These are phyloP conservation scores for Torymus auratus DNA, from an alignment of 2,888 invertebrate genomes.

Conservation along the genomic window DNA sequence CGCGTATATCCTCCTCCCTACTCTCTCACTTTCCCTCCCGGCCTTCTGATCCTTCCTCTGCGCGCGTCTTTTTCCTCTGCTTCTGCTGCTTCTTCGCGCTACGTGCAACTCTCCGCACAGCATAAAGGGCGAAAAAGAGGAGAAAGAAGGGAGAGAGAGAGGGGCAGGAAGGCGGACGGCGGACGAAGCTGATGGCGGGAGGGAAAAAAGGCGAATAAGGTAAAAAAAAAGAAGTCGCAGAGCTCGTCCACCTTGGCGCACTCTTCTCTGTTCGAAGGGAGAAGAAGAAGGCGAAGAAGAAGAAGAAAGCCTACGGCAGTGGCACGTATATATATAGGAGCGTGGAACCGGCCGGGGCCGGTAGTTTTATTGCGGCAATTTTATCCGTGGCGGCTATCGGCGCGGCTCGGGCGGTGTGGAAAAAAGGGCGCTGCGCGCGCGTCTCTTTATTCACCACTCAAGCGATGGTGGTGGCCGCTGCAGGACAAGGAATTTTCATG, in stretches of 20 bases:
- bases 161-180: background rate
- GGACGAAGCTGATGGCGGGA: too few species aligned
- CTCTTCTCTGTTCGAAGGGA: background rate
- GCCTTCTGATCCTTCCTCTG: too few species aligned
- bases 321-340: constrained; percentile 1
- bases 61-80: background rate
- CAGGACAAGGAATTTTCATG: too few species aligned
- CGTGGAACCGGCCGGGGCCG: constrained; percentile 33
- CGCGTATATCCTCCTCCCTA: background rate
- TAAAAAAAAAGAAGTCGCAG: background rate
- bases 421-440: constrained; percentile 1
- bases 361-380: constrained; percentile 52
- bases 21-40: background rate
- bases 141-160: constrained; percentile 3
- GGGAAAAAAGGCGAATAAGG: constrained; percentile 1
- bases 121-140: background rate
- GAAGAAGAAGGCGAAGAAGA: constrained; percentile 5
- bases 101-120: too few species aligned
- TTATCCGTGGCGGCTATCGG: constrained; percentile 37
- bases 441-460: constrained; percentile 29
- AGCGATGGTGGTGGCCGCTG: background rate
- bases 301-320: background rate
- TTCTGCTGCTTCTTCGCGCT: background rate
- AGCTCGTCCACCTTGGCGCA: constrained; percentile 32
- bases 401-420: constrained; percentile 4